Evolutionary conservation across 2,888 invertebrate species (phyloP).

Genomic region (Archips xylosteana): DNA sequence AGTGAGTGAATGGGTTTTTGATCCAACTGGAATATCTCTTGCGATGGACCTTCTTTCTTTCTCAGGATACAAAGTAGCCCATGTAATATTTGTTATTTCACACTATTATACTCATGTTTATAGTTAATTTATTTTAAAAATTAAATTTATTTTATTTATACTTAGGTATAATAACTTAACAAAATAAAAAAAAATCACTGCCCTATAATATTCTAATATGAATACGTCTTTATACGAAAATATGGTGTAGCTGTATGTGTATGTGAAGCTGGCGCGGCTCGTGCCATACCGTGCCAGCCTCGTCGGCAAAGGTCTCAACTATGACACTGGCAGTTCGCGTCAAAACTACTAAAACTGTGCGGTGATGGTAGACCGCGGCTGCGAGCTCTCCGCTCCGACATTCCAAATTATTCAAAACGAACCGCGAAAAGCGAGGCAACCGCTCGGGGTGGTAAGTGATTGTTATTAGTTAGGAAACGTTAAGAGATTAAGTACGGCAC

Average conservation of each 20-base stretch:
- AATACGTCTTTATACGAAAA: slow-evolving; percentile 66
- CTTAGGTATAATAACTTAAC: no score
- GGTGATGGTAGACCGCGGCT: slow-evolving; percentile 59
- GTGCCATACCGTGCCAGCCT: slow-evolving; percentile 82
- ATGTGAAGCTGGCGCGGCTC: slow-evolving; percentile 75
- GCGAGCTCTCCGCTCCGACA: slow-evolving; percentile 13
- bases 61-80: no score
- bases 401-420: slow-evolving; percentile 28
- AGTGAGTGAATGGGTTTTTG: no score
- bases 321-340: slow-evolving; percentile 78
- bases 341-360: slow-evolving; percentile 79
- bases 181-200: neutral
- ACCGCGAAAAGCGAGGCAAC: slow-evolving; percentile 20
- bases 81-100: no score
- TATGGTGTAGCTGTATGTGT: slow-evolving; percentile 53
- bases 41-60: no score
- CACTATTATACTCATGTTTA: no score
- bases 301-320: slow-evolving; percentile 75
- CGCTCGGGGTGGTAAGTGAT: slow-evolving; percentile 30
- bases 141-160: no score
- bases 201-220: slow-evolving; percentile 52
- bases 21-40: no score
- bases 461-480: neutral
- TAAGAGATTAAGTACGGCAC: neutral
- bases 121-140: no score